Evolutionary conservation across 2,797 vertebrate genomes (phyloP).

Genomic region (Enteromius afrohamiltoni): DNA sequence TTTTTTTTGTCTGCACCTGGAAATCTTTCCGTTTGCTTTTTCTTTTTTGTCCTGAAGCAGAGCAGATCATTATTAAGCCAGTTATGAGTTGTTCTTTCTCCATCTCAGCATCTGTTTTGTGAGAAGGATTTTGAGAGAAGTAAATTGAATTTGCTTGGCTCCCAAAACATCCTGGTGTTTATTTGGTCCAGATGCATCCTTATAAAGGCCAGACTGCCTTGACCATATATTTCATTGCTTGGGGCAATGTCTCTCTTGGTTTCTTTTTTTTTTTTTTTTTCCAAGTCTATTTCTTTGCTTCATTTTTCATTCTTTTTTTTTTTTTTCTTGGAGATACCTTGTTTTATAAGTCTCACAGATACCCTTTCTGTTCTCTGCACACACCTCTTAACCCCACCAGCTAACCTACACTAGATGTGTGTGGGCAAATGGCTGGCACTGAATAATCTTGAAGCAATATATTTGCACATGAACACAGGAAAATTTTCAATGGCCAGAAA

Average conservation of each 20-base stretch:
- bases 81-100: slow-evolving; percentile 41
- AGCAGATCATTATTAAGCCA: slow-evolving; percentile 27
- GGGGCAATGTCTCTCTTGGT: not conserved
- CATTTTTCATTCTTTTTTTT: not conserved
- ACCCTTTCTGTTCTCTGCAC: not conserved
- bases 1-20: not conserved
- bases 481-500: not conserved
- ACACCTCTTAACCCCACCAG: slow-evolving; percentile 13
- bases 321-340: not conserved
- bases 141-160: slow-evolving; percentile 67
- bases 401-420: not conserved
- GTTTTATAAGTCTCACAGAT: slow-evolving; percentile 1
- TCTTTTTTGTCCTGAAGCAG: slow-evolving; percentile 4
- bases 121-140: slow-evolving; percentile 57
- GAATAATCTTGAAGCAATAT: slow-evolving; percentile 21
- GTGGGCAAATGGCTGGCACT: not conserved
- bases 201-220: slow-evolving; percentile 13
- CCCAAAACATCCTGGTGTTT: slow-evolving; percentile 52
- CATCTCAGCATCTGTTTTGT: slow-evolving; percentile 50
- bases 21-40: not conserved
- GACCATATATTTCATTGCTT: slow-evolving; percentile 18
- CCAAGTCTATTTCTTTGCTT: not conserved
- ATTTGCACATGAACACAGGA: slow-evolving; percentile 22
- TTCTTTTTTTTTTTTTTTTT: not conserved
- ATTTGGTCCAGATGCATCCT: slow-evolving; percentile 26